Evolutionary conservation across 2,797 vertebrate species (phyloP), one percentile per base, ranked within the genome.

Genomic region (Chelonia mydas): DNA sequence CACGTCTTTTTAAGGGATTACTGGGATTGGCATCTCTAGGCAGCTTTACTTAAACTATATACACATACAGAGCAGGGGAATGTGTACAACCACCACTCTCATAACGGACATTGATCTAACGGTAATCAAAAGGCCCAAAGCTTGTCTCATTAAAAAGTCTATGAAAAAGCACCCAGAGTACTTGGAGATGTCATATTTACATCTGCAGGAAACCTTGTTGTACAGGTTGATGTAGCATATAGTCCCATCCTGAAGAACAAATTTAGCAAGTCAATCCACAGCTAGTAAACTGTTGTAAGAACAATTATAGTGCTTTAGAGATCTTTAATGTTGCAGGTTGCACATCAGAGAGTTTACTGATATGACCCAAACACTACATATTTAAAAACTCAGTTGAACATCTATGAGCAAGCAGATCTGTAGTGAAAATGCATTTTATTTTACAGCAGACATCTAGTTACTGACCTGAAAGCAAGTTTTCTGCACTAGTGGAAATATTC

Each of bases 161-260:
- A 7, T 76, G 45, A 49, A 31, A 74, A 45, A 49, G 12, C 45
- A 50, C n/a, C 33, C 23, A 19, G 9, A 1, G 13, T 28, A 2
- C 2, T 2, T 2, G 19, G 77, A 1, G 5, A 7, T 0, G 0
- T 0, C 65, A 45, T 28, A 25, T 72, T 12, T 85, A 77, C n/a
- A 16, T 81, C 61, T 76, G 41, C 31, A 54, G 4, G 8, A 11
- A 9, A 17, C 12, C 47, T 7, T 1, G 1, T 23, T 2, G 1
- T 17, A 16, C 2, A 5, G 0, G 0, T 4, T 6, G 0, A 31
- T 5, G 0, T 1, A 0, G 3, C 3, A 2, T 54, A 11, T 23
- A 23, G 50, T 31, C 6, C 50, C 28, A 21, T 16, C 28, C 51
- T 3, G 1, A 9, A 33, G 4, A 1, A 1, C 0, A 1, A 23